These are phyloP conservation scores for Leucoma salicis DNA, from an alignment of 2,888 invertebrate species.

Conservation along the genomic window DNA sequence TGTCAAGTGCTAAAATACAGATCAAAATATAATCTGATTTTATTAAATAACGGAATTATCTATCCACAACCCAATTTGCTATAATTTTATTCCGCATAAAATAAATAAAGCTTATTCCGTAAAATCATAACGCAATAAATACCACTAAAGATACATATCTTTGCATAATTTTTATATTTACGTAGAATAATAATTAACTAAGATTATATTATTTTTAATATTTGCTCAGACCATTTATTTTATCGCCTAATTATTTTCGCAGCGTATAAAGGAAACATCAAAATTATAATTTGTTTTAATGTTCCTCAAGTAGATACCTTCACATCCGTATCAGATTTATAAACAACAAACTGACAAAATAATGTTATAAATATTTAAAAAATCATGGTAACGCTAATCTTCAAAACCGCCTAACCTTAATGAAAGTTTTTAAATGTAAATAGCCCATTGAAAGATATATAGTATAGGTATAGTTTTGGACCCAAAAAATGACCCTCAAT, in stretches of 20 bases:
- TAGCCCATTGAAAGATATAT: no score
- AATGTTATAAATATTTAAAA: no score
- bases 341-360: neutral
- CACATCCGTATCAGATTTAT: neutral
- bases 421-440: no score
- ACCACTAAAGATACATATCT: neutral
- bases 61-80: no score
- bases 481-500: no score
- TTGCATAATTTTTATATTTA: neutral
- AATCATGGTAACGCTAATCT: no score
- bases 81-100: neutral
- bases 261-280: neutral
- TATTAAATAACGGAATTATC: no score
- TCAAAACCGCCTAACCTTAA: no score
- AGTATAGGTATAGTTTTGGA: no score
- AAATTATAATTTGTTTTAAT: neutral
- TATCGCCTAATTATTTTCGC: neutral
- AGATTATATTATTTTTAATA: neutral
- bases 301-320: neutral
- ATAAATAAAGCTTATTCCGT: neutral
- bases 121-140: neutral
- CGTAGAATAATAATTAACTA: conserved; percentile 3
- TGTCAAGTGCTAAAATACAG: no score
- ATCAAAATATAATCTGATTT: no score
- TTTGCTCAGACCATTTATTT: neutral